Base-by-base conservation (phyloP, 2,113 vertebrate genomes). In the Isichthys henryi region DNA sequence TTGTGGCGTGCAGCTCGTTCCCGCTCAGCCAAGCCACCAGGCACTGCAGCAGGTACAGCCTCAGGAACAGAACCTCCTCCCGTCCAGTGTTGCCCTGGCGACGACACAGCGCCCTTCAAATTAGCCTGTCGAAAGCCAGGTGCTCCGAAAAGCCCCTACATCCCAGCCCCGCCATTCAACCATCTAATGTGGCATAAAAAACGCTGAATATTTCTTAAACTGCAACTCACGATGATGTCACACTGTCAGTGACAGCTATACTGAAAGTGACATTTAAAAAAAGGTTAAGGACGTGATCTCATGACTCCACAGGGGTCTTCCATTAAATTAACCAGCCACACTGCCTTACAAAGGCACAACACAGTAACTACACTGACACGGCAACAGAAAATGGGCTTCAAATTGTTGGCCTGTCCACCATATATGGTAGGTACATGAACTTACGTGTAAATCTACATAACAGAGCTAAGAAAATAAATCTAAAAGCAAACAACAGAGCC, bases 41-140 rank as follows among this genome's bases (percentile, higher is more conserved):
- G 84, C 97, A 97, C 93, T 99, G 98, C 31, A 99, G 98, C 66
- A 99, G 96, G 94, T 98, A 96, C 62, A 99, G 96, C 74, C 98
- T 96, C 31, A 99, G 94, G 90, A 98, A 99, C 89, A 99, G 91
- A 77, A 97, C 97, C 89, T 99, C 97, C 94, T 99, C 98, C 90
- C 97, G 96, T 87, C 98, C 98, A 2, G 96, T 97, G 93, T 95
- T 99, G 27, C 97, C 97, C 98, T 99, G 90, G 58, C 2, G 35
- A 90, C 86, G 5, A 86, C 80, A 91, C 84, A 92, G 84, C 84
- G 84, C 89, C 53, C 46, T 86, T 21, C 31, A 19, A 84, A n/a
- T 84, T 13, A 86, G 31, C 21, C 0, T 46, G 21, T 0, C 4
- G 19, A 46, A 3, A 49, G 45, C 82, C 7, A 10, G n/a, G 45